phyloP scores from a whole-genome alignment of 2,797 vertebrate species.

The Enteromius trimaculatus region DNA sequence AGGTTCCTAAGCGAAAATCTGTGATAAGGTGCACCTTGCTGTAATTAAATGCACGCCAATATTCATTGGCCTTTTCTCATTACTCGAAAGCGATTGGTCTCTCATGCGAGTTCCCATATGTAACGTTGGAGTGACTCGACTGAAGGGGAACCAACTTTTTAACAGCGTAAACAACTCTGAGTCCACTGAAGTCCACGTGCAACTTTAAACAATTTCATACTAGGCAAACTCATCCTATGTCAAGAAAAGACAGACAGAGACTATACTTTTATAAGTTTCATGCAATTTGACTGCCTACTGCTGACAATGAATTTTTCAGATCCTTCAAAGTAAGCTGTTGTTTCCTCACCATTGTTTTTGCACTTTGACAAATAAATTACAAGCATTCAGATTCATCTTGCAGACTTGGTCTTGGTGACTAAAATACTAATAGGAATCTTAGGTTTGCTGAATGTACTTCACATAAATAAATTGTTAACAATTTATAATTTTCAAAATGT shows the following conservation, averaged over 20 bases:
- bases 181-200: neutral
- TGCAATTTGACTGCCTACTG: slow-evolving; percentile 23
- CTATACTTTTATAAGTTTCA: slow-evolving; percentile 25
- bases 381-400: slow-evolving; percentile 58
- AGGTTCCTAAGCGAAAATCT: no score
- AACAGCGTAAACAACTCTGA: no score
- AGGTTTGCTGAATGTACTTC: neutral
- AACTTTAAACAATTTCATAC: neutral
- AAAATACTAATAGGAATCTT: neutral
- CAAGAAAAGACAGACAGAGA: slow-evolving; percentile 29
- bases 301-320: slow-evolving; percentile 28
- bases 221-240: slow-evolving; percentile 12
- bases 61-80: no score
- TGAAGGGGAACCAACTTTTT: no score
- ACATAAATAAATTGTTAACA: neutral
- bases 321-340: slow-evolving; percentile 53
- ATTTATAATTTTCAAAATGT: neutral
- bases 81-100: no score
- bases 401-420: neutral
- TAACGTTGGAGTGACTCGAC: no score
- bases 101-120: no score
- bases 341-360: slow-evolving; percentile 46
- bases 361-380: slow-evolving; percentile 69
- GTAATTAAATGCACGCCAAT: no score
- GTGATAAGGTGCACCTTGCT: no score